These are phyloP conservation scores for Pao palembangensis DNA, from an alignment of 2,113 vertebrate species.

Conservation along the genomic window DNA sequence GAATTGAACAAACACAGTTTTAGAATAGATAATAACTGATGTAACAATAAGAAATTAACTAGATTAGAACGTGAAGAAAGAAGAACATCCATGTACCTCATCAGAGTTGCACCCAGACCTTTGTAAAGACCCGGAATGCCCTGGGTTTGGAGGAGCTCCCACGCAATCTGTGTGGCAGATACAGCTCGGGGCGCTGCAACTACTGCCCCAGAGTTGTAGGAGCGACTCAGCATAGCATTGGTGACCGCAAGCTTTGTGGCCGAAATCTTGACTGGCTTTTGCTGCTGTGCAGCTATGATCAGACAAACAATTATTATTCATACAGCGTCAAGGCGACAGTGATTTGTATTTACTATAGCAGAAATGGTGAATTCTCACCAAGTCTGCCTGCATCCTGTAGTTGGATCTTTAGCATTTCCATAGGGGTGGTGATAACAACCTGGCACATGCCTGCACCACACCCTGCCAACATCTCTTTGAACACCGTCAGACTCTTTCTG, in stretches of 20 bases:
- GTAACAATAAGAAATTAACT: neutral
- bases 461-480: conserved; percentile 82
- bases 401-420: conserved; percentile 87
- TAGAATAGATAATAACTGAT: neutral
- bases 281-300: conserved; percentile 71
- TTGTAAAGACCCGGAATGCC: conserved; percentile 80
- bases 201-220: conserved; percentile 68
- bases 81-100: conserved; percentile 70
- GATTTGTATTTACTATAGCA: fast-evolving
- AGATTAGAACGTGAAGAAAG: neutral
- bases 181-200: conserved; percentile 44
- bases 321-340: neutral
- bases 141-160: conserved; percentile 70
- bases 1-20: neutral
- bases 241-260: conserved; percentile 66
- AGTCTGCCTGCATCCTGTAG: conserved; percentile 81
- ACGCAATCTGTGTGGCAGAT: conserved; percentile 78
- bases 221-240: conserved; percentile 70
- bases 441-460: conserved; percentile 82
- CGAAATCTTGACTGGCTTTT: conserved; percentile 62
- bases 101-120: conserved; percentile 78
- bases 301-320: neutral
- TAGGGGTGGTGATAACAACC: conserved; percentile 80
- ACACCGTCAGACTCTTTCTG: conserved; percentile 75
- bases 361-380: conserved; percentile 43